Percentiles rank a stretch among this genome's conserved stretches.
phyloP scores from a whole-genome alignment of 1,140 invertebrate species.

The Myzus persicae region DNA sequence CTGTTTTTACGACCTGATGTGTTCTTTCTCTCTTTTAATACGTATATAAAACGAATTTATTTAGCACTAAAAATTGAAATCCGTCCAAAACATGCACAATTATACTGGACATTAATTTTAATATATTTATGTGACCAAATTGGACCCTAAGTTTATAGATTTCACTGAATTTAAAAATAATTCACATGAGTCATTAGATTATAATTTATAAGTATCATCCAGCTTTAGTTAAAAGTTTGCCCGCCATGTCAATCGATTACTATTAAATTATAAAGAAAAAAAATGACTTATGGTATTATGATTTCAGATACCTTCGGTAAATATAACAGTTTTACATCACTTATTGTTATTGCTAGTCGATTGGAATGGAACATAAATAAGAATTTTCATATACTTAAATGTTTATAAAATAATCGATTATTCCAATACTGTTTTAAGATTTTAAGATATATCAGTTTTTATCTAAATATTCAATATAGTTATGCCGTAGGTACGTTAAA shows the following conservation, averaged over 20 bases:
- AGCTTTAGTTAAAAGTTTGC: not conserved
- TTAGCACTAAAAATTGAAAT: not conserved
- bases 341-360: not conserved
- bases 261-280: not conserved
- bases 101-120: not conserved
- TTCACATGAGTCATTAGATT: not conserved
- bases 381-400: too few relatives aligned
- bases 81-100: not conserved
- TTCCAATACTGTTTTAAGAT: too few relatives aligned
- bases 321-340: not conserved
- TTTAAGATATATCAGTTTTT: too few relatives aligned
- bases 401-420: too few relatives aligned
- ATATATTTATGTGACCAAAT: not conserved
- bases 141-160: not conserved
- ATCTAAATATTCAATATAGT: too few relatives aligned
- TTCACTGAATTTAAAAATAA: not conserved
- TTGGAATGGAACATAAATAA: not conserved
- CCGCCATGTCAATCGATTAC: not conserved
- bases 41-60: not conserved
- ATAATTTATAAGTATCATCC: not conserved
- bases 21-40: not conserved
- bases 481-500: too few relatives aligned
- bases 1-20: not conserved
- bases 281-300: not conserved
- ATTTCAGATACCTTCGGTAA: not conserved